Evolutionary conservation across 2,113 vertebrate species (phyloP), one percentile per base, ranked within the genome.

Genomic region (Aviceda subcristata): DNA sequence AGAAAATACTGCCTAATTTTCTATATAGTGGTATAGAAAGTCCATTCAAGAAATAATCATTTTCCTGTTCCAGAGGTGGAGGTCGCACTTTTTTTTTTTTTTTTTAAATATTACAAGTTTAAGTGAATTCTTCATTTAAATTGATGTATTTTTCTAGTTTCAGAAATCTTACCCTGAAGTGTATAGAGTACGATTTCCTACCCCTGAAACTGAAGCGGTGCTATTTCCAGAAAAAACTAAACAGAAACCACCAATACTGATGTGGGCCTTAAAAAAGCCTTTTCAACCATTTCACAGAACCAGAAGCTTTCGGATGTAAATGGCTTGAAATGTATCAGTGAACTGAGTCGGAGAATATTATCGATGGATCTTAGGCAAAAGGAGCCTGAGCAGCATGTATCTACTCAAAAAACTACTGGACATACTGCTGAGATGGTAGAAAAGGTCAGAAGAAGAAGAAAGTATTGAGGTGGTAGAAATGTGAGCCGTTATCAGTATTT

Each of bases 211-310:
- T 9, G 98, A 99, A 97, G 98, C 98, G 1, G 93, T 98, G 36
- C 81, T 98, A 9, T 98, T 99, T 94, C 98, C 98, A 51, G 98
- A 98, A 87, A 99, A 98, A 94, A 85, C 21, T n/a, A 98, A 97
- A 76, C 96, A 97, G 30, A 99, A 97, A 83, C 96, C 98, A 43
- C 98, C 98, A 63, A 91, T 99, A 74, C 96, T 98, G 71, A 97
- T 97, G 81, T 98, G 98, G 97, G 98, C 98, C 15, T 96, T 99
- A 24, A 99, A 97, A 98, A 99, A 98, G 56, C 98, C 99, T 82
- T 98, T 99, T 90, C 99, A 99, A 83, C 98, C 99, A 39, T 99
- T 99, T 98, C 98, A 99, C 77, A 98, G 99, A 97, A 99, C 98
- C 66, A 98, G 99, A 97, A 99, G 99, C 95, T 99, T 99, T 95